Percentiles rank a stretch among this genome's conserved stretches.
phyloP scores from a whole-genome alignment of 2,797 vertebrate genomes.

The Vultur gryphus region DNA sequence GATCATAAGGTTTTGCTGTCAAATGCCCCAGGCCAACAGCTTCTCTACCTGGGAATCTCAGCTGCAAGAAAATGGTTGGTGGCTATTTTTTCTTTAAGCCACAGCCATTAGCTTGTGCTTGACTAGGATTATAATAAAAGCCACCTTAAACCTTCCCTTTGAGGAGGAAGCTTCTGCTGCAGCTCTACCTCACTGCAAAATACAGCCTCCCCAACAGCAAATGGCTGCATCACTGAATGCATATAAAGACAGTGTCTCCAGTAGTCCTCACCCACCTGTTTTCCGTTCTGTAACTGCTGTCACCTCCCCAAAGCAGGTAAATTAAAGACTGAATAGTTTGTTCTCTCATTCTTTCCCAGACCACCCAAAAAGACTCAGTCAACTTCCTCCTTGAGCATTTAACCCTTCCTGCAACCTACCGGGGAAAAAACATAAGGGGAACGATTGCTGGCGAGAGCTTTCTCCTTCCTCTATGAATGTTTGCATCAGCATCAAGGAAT shows the following conservation, averaged over 20 bases:
- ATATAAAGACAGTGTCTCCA: background rate
- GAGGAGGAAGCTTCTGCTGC: background rate
- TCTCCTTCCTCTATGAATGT: background rate
- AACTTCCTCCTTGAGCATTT: background rate
- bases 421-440: background rate
- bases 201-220: background rate
- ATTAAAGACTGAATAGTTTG: constrained; percentile 33
- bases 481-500: background rate
- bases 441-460: background rate
- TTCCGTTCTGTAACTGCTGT: background rate
- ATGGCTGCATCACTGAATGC: background rate
- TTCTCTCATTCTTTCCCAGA: constrained; percentile 39
- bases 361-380: constrained; percentile 35
- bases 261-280: constrained; percentile 14
- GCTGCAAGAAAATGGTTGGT: background rate
- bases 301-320: constrained; percentile 25
- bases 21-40: background rate
- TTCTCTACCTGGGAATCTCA: background rate
- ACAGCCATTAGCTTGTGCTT: background rate
- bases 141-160: background rate
- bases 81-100: background rate
- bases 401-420: constrained; percentile 7
- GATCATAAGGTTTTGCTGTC: background rate
- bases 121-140: background rate
- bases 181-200: background rate